Evolutionary conservation across 1,140 invertebrate species (phyloP), one percentile per base, ranked within the genome.

Genomic region (Hydropsyche tenuis): DNA sequence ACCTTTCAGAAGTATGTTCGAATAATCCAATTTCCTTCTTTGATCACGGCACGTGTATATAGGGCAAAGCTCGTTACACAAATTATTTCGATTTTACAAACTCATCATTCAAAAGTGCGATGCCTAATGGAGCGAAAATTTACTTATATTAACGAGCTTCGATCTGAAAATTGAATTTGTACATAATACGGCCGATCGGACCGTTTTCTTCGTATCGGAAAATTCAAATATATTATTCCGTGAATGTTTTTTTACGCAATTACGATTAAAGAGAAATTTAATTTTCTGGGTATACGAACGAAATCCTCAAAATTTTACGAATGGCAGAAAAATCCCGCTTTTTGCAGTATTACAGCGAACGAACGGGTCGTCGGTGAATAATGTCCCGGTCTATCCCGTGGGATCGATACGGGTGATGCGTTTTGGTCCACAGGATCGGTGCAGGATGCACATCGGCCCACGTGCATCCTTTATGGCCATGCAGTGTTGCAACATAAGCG

Each of bases 61-160:
- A 25, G 20, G 1, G 23, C 56, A 20, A 22, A 60, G 23, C 22
- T 60, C 56, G 23, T 60, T 60, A 60, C 11, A 14, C 14, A 60
- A 60, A 60, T 60, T 60, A 60, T 60, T 60, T 60, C 56, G 56
- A 60, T 25, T 60, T 60, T 60, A 60, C 56, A 6, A 27, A 23
- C 56, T 20, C 56, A 27, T 60, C 56, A 18, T 60, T 60, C 23
- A 25, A 60, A 60, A 25, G 18, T 60, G 12, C 56, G 23, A 60
- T 60, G n/a, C 56, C 22, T 25, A 60, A 60, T 60, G 22, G 56
- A 60, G 56, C 56, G 56, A 22, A 37, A 37, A 37, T 37, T 37
- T 37, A 37, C 30, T 37, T 37, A 37, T 37, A 9, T 37, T 37
- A 37, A 37, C 30, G 30, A 37, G 46, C 46, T 14, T 18, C 2